Evolutionary conservation across 2,797 vertebrate genomes (phyloP).

Genomic region (Adelosebastes latens): DNA sequence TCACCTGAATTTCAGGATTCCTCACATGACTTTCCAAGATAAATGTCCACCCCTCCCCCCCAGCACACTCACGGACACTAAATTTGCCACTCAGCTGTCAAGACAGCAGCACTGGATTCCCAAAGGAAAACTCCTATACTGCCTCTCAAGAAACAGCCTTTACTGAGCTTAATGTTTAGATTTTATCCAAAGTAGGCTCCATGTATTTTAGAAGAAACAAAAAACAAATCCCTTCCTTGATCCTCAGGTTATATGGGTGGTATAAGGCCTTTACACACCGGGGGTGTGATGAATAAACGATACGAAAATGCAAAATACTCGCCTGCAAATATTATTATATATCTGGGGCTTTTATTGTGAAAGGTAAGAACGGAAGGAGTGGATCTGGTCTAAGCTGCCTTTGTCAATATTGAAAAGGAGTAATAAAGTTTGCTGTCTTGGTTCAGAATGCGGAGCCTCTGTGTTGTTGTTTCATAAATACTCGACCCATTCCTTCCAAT

Average conservation of each 20-base stretch:
- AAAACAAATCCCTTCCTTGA: background rate
- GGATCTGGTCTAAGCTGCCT: too few relatives aligned
- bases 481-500: too few relatives aligned
- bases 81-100: conserved; percentile 41
- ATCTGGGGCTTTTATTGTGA: too few relatives aligned
- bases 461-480: too few relatives aligned
- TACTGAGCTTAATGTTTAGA: background rate
- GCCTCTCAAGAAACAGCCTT: background rate
- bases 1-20: conserved; percentile 46
- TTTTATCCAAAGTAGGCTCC: background rate
- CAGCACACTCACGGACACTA: conserved; percentile 6
- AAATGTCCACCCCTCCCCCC: background rate
- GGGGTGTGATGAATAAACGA: too few relatives aligned
- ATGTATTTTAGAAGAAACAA: background rate
- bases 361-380: too few relatives aligned
- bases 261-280: too few relatives aligned
- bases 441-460: too few relatives aligned
- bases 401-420: too few relatives aligned
- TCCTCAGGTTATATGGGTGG: background rate
- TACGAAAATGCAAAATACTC: too few relatives aligned
- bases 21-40: conserved; percentile 27
- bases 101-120: background rate
- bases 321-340: too few relatives aligned
- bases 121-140: background rate
- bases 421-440: too few relatives aligned